These are phyloP conservation scores for Margaritifera margaritifera DNA, from an alignment of 2,888 invertebrate genomes.

Conservation along the genomic window DNA sequence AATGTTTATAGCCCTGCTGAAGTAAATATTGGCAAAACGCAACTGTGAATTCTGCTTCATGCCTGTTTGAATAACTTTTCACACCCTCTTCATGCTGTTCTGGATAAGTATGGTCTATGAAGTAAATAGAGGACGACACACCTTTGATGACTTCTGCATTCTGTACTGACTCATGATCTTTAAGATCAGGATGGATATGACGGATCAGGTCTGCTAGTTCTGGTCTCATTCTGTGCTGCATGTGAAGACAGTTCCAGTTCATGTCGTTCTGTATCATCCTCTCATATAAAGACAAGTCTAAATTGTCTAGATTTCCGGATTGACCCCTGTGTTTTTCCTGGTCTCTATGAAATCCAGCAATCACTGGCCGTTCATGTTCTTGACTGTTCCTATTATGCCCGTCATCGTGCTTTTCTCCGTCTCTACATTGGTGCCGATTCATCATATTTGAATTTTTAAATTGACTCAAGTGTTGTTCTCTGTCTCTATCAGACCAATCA, in stretches of 20 bases:
- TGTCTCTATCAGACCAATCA: too few species aligned
- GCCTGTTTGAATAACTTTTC: slow-evolving; percentile 49
- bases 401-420: too few species aligned
- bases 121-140: slow-evolving; percentile 47
- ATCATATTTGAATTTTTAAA: too few species aligned
- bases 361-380: too few species aligned
- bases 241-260: slow-evolving; percentile 77
- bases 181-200: slow-evolving; percentile 52
- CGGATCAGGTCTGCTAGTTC: slow-evolving; percentile 51
- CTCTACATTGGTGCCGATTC: too few species aligned
- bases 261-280: slow-evolving; percentile 82
- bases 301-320: slow-evolving; percentile 66
- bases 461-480: too few species aligned
- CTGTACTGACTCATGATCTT: slow-evolving; percentile 46
- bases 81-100: slow-evolving; percentile 44
- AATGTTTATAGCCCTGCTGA: slow-evolving; percentile 54
- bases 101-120: slow-evolving; percentile 47
- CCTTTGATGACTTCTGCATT: slow-evolving; percentile 42
- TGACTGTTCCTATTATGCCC: too few species aligned
- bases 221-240: slow-evolving; percentile 75
- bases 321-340: too few species aligned
- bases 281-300: slow-evolving; percentile 88
- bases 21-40: slow-evolving; percentile 52
- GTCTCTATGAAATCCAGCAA: too few species aligned
- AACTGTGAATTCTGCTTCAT: slow-evolving; percentile 55